phyloP scores from a whole-genome alignment of 2,113 vertebrate species.

The Callipepla californica region DNA sequence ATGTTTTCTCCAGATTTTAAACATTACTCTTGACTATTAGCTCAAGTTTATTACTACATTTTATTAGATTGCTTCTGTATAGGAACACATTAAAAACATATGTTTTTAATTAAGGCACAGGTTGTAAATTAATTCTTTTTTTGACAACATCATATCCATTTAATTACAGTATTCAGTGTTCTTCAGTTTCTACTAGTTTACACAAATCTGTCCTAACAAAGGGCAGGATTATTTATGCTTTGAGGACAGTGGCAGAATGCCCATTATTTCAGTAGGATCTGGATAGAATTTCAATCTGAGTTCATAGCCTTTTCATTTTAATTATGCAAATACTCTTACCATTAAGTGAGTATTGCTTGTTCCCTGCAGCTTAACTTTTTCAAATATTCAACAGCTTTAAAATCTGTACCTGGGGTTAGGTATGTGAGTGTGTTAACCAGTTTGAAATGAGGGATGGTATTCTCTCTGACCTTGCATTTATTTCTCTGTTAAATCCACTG shows the following conservation, averaged over 20 bases:
- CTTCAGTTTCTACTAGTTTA: background rate
- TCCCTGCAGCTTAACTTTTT: background rate
- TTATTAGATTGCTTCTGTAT: background rate
- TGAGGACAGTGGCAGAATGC: background rate
- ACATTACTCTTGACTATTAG: background rate
- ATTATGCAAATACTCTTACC: background rate
- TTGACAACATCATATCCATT: background rate
- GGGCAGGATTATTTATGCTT: background rate
- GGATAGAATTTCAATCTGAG: background rate
- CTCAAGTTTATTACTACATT: background rate
- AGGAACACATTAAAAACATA: background rate
- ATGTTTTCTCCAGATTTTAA: conserved; percentile 6
- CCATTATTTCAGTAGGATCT: background rate
- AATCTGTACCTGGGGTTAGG: background rate
- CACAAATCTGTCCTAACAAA: background rate
- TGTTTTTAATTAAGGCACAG: background rate
- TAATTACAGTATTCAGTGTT: background rate
- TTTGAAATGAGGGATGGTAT: background rate
- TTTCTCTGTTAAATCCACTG: background rate
- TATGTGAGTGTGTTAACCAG: background rate
- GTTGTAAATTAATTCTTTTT: background rate
- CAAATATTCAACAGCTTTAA: background rate
- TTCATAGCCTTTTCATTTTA: background rate
- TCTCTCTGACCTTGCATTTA: background rate
- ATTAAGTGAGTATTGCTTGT: background rate